Evolutionary conservation across 1,140 invertebrate species (phyloP), one percentile per base, ranked within the genome.

Genomic region (Hyles vespertilio): DNA sequence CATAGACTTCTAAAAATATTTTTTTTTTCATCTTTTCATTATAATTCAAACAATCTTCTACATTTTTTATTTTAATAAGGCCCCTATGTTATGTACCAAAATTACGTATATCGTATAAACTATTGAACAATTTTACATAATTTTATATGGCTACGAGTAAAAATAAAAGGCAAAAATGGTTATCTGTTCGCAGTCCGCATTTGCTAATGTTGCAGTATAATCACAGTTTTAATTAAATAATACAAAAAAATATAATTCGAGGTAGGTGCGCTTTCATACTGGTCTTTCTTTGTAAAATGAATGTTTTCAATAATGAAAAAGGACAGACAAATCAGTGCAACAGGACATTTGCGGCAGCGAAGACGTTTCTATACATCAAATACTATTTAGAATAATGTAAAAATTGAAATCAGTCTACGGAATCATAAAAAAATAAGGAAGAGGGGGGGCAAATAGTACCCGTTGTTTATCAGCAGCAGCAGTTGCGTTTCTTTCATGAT

Each of bases 31-130:
- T 72, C 70, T 75, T 65, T 75, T 62, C 48, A 70, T 74, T 73
- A 71, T 70, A 74, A 70, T 70, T 72, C 63, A 69, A 79, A 79
- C 73, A 77, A 67, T 67, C 69, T 59, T 65, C 66, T 72, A 68
- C 57, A 61, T 67, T 56, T 58, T 59, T 61, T 52, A 67, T 56
- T 80, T 72, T 65, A 72, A 70, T 80, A 85, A 85, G 83, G 83
- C 80, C 84, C 77, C 83, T 79, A 77, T 66, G 60, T 77, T 79
- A 83, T 77, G 69, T 78, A 79, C 71, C 72, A 77, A 75, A 71
- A 80, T 80, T 81, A 85, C 76, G 78, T 84, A 86, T 82, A 76
- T 64, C 72, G 55, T 60, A 59, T 59, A 61, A 22, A 32, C 52
- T 58, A 65, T 61, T 58, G 56, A 56, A 51, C 46, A 34, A 51